These are phyloP conservation scores for Sialia sialis DNA, from an alignment of 2,113 vertebrate genomes.

Conservation along the genomic window DNA sequence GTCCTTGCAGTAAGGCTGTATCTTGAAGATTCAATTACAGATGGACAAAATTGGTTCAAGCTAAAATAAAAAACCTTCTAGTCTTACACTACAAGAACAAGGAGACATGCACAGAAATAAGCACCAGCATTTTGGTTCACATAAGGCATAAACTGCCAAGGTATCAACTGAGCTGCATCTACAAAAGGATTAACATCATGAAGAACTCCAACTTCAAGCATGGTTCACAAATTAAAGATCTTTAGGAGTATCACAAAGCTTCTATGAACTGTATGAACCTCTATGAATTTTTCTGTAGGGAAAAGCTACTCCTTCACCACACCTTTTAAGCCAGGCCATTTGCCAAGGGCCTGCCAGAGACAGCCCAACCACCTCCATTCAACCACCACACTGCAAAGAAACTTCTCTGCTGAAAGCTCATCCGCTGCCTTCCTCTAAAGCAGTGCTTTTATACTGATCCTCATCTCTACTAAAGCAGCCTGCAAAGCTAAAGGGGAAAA, in stretches of 20 bases:
- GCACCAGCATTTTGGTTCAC: not conserved
- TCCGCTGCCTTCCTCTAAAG: not conserved
- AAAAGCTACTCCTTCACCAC: not conserved
- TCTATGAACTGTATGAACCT: not conserved
- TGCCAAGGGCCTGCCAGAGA: not conserved
- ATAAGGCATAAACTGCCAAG: not conserved
- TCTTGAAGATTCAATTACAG: not conserved
- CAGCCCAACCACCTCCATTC: not conserved
- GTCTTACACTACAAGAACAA: not conserved
- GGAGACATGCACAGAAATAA: not conserved
- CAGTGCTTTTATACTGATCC: not conserved
- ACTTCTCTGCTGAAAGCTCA: not conserved
- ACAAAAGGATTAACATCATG: not conserved
- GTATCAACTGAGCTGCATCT: not conserved
- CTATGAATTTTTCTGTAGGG: not conserved
- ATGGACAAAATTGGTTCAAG: not conserved
- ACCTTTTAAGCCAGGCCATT: not conserved
- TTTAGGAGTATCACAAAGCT: not conserved
- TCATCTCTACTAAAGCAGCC: not conserved
- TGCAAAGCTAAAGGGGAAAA: accelerated
- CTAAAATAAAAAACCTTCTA: not conserved
- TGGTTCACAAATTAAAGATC: not conserved
- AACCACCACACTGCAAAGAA: not conserved
- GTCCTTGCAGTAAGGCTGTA: not conserved
- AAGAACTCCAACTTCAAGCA: not conserved